Evolutionary conservation across 2,888 invertebrate species (phyloP).

Genomic region (Chaitophorus viminalis): DNA sequence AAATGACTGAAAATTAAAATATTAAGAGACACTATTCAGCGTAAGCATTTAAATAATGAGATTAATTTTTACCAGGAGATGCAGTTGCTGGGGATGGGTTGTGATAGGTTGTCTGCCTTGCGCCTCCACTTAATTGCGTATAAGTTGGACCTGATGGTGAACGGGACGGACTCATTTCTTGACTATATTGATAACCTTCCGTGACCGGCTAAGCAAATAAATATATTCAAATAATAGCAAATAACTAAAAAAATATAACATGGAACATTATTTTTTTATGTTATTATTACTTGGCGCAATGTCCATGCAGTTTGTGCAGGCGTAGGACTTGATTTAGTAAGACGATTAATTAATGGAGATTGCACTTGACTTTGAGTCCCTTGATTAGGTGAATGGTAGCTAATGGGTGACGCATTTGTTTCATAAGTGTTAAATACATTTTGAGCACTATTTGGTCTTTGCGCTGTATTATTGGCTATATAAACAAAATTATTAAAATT

Average conservation of each 20-base stretch:
- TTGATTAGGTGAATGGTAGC: conserved; percentile 74
- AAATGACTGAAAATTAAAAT: too few species aligned
- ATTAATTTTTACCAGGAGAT: conserved; percentile 64
- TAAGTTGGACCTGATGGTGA: conserved; percentile 87
- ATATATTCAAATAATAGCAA: background rate
- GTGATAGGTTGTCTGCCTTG: conserved; percentile 68
- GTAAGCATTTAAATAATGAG: background rate
- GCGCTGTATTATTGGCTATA: conserved; percentile 64
- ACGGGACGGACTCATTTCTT: conserved; percentile 80
- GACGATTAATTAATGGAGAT: conserved; percentile 70
- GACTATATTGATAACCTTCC: conserved; percentile 78
- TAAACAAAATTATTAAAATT: conserved; percentile 48
- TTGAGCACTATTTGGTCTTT: conserved; percentile 77
- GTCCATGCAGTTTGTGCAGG: conserved; percentile 77
- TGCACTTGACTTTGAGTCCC: conserved; percentile 66
- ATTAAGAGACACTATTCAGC: too few species aligned
- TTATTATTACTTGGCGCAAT: conserved; percentile 71
- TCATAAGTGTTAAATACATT: conserved; percentile 80
- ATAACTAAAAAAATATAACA: background rate
- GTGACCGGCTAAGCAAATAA: conserved; percentile 73
- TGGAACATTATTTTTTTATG: background rate
- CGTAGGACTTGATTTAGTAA: conserved; percentile 78
- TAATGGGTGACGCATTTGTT: conserved; percentile 79
- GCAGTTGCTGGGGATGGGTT: conserved; percentile 63
- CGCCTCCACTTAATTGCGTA: conserved; percentile 79